A percentile compares a stretch with the other conserved stretches of the same genome.
Conservation (phyloP, 2,888 invertebrate genomes). For the Endotricha flammealis region DNA sequence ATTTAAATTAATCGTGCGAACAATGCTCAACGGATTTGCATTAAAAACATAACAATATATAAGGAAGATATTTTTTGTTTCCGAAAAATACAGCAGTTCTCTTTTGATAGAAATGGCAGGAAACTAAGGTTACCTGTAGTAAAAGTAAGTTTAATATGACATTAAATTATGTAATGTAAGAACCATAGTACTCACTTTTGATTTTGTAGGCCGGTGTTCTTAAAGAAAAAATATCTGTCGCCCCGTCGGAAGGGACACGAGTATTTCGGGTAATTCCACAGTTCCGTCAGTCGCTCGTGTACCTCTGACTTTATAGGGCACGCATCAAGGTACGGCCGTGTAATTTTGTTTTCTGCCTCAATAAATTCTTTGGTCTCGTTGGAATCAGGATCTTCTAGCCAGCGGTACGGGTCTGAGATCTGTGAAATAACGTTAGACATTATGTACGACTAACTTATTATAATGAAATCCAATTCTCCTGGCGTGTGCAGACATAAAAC, state of each 20-base stretch:
- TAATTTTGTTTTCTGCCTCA: slow-evolving; percentile 92
- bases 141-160: too few species aligned
- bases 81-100: too few species aligned
- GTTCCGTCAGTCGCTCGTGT: slow-evolving; percentile 87
- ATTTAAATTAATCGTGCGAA: too few species aligned
- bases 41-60: too few species aligned
- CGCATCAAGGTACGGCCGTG: slow-evolving; percentile 88
- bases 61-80: too few species aligned
- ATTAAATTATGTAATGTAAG: too few species aligned
- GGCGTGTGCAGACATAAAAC: too few species aligned
- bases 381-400: slow-evolving; percentile 97
- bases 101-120: too few species aligned
- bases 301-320: slow-evolving; percentile 86
- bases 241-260: slow-evolving; percentile 91
- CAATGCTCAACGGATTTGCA: too few species aligned
- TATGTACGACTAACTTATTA: too few species aligned
- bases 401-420: slow-evolving; percentile 94
- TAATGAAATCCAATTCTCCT: too few species aligned
- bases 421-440: slow-evolving; percentile 38
- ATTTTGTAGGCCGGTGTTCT: slow-evolving; percentile 97
- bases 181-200: slow-evolving; percentile 91
- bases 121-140: too few species aligned
- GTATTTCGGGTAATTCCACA: slow-evolving; percentile 98
- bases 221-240: slow-evolving; percentile 91
- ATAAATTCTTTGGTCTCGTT: slow-evolving; percentile 94